Conservation (phyloP, 2,888 invertebrate species). For the Pachydiplax longipennis region DNA sequence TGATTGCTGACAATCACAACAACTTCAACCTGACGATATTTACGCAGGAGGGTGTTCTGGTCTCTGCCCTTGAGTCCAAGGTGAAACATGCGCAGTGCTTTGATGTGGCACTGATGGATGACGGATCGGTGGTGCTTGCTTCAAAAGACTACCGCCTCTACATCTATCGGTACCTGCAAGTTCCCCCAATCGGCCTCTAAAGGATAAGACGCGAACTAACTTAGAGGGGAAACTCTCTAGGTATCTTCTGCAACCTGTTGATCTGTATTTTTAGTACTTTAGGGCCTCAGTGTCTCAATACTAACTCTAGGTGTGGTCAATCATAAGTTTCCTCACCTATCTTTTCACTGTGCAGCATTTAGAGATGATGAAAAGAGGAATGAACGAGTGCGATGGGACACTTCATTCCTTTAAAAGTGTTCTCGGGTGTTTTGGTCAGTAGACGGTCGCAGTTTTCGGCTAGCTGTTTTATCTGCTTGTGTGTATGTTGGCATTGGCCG, state of each 20-base stretch:
- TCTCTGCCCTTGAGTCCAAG: conserved; percentile 98
- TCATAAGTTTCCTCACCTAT: neutral
- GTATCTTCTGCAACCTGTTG: conserved; percentile 33
- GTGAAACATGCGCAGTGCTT: conserved; percentile 99
- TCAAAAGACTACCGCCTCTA: conserved; percentile 99
- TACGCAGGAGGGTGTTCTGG: conserved; percentile 95
- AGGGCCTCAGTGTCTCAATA: conserved; percentile 2
- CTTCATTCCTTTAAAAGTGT: conserved; percentile 21
- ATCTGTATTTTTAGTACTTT: conserved; percentile 30
- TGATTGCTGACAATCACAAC: conserved; percentile 99
- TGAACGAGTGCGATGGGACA: conserved; percentile 36
- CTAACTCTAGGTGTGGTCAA: neutral
- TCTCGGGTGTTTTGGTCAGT: conserved; percentile 22
- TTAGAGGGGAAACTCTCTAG: conserved; percentile 3
- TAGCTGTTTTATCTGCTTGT: conserved; percentile 32
- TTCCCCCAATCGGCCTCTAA: conserved; percentile 85
- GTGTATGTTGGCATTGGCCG: conserved; percentile 22
- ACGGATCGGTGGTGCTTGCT: conserved; percentile 97
- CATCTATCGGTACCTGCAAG: conserved; percentile 97
- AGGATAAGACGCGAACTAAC: conserved; percentile 50
- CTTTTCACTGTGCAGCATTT: neutral
- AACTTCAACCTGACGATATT: conserved; percentile 99
- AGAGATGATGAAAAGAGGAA: conserved; percentile 13
- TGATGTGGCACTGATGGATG: conserved; percentile 98
- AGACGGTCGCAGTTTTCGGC: neutral